These are phyloP conservation scores for Zosterops lateralis DNA, from an alignment of 2,113 vertebrate species.

Conservation along the genomic window DNA sequence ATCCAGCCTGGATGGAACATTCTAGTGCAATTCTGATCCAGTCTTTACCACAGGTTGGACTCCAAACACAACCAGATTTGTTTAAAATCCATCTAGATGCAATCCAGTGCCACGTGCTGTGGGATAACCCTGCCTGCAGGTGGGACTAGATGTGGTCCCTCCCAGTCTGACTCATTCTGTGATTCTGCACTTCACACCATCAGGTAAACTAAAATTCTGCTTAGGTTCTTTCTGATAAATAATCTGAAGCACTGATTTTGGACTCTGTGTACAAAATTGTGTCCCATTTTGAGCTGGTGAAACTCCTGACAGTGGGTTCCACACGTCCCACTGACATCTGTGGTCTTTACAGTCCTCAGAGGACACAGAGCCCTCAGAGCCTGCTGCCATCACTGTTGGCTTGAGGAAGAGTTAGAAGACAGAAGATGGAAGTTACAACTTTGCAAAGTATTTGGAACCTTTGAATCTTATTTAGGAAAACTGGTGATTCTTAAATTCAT, in stretches of 20 bases:
- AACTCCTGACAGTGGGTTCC: background rate
- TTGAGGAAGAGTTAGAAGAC: background rate
- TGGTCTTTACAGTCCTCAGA: background rate
- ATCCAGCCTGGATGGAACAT: background rate
- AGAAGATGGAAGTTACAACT: background rate
- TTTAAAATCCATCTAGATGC: background rate
- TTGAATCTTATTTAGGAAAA: background rate
- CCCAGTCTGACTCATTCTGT: background rate
- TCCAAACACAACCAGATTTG: background rate
- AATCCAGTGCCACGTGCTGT: background rate
- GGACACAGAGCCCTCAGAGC: background rate
- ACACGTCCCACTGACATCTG: background rate
- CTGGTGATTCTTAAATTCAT: background rate
- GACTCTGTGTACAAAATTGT: background rate
- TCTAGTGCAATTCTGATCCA: background rate
- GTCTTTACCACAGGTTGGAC: background rate
- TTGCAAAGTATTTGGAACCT: background rate
- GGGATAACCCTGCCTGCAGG: background rate
- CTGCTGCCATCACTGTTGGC: background rate
- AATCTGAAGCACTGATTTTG: background rate
- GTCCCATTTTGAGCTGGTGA: background rate
- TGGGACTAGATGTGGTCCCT: background rate
- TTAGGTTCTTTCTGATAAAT: background rate
- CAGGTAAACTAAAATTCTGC: background rate
- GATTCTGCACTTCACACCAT: background rate